Base-by-base conservation (phyloP, 2,113 vertebrate species). In the Chinchilla lanigera region DNA sequence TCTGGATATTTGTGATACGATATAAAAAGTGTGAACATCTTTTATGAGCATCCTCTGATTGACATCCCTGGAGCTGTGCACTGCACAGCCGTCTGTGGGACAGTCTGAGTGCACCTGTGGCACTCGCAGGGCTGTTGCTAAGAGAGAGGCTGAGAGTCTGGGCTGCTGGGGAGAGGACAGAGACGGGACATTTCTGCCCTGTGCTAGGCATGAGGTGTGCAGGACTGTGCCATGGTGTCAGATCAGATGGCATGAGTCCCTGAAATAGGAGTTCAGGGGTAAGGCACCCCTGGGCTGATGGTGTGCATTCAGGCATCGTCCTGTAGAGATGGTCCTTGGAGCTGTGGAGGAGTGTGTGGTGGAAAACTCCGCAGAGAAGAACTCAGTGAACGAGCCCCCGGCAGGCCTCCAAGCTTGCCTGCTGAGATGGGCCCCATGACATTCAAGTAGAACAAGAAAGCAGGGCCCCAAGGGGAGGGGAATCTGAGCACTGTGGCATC, bases 71-170 rank as follows among this genome's bases (percentile, higher is more conserved):
- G 44, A 75, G 54, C 14, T 35, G 33, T 65, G 30, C n/a, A 54
- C 35, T 1, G 13, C 9, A 19, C 9, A 20, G 41, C 81, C 28
- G 6, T 75, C 47, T 44, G 54, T 5, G 11, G 60, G 63, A 5
- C 26, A 1, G 20, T 56, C 65, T 75, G 14, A 33, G 7, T 47
- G 58, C 4, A 44, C 10, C 41, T 4, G 30, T 52, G 71, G 28
- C 61, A 73, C 4, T 0, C 2, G 0, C 10, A 44, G 77, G 61
- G 58, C 26, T 6, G 1, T n/a, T 50, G 56, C 26, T 20, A n/a
- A n/a, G 38, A 13, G 77, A 71, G 58, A 61, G 16, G 41, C 28
- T 1, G 38, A 89, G 60, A 50, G 56, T 41, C 54, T 60, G 28
- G 50, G 35, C 69, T 24, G 1, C 50, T 86, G 83, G 19, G 35